These are phyloP conservation scores for Coluber constrictor DNA, from an alignment of 2,797 vertebrate species.

Conservation along the genomic window DNA sequence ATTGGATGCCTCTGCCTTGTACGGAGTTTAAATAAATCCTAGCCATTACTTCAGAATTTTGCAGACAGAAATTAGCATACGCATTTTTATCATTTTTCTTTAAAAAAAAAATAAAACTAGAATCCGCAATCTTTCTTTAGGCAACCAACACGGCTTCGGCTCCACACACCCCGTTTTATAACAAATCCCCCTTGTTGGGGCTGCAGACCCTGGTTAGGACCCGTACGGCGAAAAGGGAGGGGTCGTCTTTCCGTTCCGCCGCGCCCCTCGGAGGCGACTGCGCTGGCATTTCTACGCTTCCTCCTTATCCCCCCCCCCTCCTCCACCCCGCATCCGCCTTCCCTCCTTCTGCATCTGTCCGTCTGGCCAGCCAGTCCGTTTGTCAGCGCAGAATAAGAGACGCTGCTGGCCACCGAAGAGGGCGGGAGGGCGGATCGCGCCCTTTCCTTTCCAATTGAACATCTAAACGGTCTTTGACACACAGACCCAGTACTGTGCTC, in stretches of 20 bases:
- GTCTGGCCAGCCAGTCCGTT: neutral
- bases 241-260: neutral
- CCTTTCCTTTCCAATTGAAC: neutral
- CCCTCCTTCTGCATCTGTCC: neutral
- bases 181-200: neutral
- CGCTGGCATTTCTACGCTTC: neutral
- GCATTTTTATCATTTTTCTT: neutral
- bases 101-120: neutral
- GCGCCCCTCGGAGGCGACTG: neutral
- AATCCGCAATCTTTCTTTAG: neutral
- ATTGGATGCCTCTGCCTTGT: neutral
- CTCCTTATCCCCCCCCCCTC: too few relatives aligned
- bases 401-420: neutral
- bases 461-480: neutral
- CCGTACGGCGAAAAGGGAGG: neutral
- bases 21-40: neutral
- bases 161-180: neutral
- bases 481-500: slow-evolving; percentile 31
- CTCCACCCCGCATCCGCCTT: neutral
- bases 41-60: neutral
- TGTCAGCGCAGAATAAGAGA: neutral
- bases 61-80: neutral
- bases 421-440: neutral
- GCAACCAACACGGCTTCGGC: neutral
- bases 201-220: neutral